A percentile compares a stretch with the other conserved stretches of the same genome.
Evolutionary conservation across 2,888 invertebrate species (phyloP).

Genomic region (Candidula unifasciata): DNA sequence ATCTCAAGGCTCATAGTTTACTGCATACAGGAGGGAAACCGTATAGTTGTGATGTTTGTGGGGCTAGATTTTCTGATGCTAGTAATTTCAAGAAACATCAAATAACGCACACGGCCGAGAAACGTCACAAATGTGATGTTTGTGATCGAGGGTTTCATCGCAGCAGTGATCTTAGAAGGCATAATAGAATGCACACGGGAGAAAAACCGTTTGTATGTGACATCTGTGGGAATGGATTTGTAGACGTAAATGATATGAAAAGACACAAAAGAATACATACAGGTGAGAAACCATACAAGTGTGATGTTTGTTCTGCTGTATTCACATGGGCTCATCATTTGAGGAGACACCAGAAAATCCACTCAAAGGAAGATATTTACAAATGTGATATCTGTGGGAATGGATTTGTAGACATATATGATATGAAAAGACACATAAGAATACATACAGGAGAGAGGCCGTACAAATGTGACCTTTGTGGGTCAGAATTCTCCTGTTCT

Average conservation of each 20-base stretch:
- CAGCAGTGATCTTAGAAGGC: not conserved
- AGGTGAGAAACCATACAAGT: not conserved
- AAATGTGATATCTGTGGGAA: slow-evolving; percentile 11
- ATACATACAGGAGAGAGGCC: not conserved
- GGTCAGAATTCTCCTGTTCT: not conserved
- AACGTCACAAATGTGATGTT: not conserved
- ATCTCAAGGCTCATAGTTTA: not conserved
- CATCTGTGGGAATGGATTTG: not conserved
- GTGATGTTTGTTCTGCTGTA: not conserved
- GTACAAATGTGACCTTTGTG: slow-evolving; percentile 1
- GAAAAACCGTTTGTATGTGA: slow-evolving; percentile 11
- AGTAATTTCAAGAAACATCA: not conserved
- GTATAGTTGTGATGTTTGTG: slow-evolving; percentile 8
- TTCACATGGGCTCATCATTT: not conserved
- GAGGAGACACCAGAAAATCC: not conserved
- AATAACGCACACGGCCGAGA: not conserved
- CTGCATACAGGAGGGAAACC: slow-evolving; percentile 9
- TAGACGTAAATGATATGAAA: not conserved
- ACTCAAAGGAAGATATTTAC: not conserved
- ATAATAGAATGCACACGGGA: not conserved
- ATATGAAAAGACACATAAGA: not conserved
- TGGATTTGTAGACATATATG: not conserved
- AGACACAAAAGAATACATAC: slow-evolving; percentile 5
- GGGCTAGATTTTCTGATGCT: not conserved
- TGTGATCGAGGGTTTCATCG: not conserved